Evolutionary conservation across 2,113 vertebrate genomes (phyloP).

Genomic region (Gulo gulo): DNA sequence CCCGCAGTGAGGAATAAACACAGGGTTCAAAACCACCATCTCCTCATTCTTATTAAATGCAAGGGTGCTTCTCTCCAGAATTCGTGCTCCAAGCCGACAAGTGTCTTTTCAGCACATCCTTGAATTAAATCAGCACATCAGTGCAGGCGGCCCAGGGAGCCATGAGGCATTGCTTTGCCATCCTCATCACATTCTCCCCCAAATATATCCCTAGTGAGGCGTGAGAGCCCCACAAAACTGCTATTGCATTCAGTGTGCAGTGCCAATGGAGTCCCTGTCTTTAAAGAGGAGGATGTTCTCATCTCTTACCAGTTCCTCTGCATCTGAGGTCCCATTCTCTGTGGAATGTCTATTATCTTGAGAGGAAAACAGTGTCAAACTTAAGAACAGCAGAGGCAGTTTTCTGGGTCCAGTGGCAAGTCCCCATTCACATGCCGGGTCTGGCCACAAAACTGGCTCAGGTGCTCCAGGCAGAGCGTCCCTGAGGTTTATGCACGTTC

Average conservation of each 20-base stretch:
- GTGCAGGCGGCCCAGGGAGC: not conserved
- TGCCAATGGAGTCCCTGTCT: not conserved
- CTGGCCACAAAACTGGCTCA: not conserved
- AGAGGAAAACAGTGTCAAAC: not conserved
- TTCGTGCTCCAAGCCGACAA: not conserved
- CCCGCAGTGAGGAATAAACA: not conserved
- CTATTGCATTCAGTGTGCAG: not conserved
- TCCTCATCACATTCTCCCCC: slow-evolving; percentile 12
- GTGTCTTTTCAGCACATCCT: slow-evolving; percentile 20
- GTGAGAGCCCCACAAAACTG: not conserved
- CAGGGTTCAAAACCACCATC: not conserved
- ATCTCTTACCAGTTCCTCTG: not conserved
- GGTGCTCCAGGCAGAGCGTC: not conserved
- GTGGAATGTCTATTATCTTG: not conserved
- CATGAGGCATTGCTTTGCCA: not conserved
- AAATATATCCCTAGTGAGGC: not conserved
- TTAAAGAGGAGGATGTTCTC: not conserved
- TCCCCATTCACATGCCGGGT: not conserved
- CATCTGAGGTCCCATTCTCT: not conserved
- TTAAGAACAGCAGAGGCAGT: not conserved
- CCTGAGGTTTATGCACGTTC: not conserved
- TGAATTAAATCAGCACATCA: slow-evolving; percentile 29
- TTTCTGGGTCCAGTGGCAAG: not conserved
- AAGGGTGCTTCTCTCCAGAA: not conserved
- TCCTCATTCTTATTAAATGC: not conserved